Conservation (phyloP, 2,888 invertebrate species). For the Stratiomys singularior region DNA sequence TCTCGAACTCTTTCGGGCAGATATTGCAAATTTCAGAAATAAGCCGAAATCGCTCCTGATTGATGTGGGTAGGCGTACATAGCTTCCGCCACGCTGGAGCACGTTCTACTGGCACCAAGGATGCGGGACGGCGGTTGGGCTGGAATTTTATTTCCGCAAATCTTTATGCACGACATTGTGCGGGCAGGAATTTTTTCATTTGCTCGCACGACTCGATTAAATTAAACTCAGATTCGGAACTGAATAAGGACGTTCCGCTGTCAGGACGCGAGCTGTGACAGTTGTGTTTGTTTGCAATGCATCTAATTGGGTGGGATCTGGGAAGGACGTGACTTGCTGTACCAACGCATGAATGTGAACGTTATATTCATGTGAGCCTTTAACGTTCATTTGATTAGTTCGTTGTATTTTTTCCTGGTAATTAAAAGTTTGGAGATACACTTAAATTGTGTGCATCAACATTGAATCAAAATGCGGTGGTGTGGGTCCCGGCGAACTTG, state of each 20-base stretch:
- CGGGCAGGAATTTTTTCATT: background rate
- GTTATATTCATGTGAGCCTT: background rate
- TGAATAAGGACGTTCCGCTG: too few relatives aligned
- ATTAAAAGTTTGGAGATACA: background rate
- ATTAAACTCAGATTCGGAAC: background rate
- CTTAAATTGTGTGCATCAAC: background rate
- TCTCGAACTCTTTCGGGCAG: too few relatives aligned
- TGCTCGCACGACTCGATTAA: background rate
- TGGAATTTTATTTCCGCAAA: background rate
- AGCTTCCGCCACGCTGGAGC: too few relatives aligned
- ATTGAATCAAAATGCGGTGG: background rate
- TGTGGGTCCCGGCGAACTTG: background rate
- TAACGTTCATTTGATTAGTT: conserved; percentile 5
- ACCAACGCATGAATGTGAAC: background rate
- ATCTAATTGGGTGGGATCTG: background rate
- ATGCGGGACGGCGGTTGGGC: too few relatives aligned
- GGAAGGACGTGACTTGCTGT: background rate
- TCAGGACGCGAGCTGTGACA: too few relatives aligned
- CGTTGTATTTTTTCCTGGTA: background rate
- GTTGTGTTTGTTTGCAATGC: background rate
- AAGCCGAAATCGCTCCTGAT: too few relatives aligned
- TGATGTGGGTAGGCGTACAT: too few relatives aligned
- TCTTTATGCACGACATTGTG: background rate
- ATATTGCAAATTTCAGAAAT: too few relatives aligned
- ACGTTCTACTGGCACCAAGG: too few relatives aligned